Conservation (phyloP, 92 coral and sea anemone species). For the Siderastrea siderea region DNA sequence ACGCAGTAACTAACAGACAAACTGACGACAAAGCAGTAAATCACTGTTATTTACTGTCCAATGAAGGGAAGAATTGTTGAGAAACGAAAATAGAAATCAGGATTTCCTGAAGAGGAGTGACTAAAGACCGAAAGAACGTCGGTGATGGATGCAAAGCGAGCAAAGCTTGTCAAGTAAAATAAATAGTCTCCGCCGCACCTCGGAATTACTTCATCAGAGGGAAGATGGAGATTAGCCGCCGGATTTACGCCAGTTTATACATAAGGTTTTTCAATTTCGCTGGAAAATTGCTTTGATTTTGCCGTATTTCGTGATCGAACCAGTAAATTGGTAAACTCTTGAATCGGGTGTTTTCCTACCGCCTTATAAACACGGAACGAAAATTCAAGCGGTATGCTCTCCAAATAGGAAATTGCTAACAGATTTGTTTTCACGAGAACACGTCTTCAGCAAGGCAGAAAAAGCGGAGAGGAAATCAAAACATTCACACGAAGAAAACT, state of each 20-base stretch:
- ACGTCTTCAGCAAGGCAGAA: background rate
- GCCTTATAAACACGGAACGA: too few relatives aligned
- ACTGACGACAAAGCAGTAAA: background rate
- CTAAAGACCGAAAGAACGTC: background rate
- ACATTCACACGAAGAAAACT: background rate
- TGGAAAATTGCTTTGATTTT: background rate
- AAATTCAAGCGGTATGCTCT: background rate
- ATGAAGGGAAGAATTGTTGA: background rate
- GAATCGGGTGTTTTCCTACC: too few relatives aligned
- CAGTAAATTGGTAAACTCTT: too few relatives aligned
- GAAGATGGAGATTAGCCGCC: background rate
- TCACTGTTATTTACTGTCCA: background rate
- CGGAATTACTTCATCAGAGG: slow-evolving; percentile 9
- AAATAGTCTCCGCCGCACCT: slow-evolving; percentile 28
- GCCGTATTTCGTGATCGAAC: background rate
- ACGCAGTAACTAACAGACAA: background rate
- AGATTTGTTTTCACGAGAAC: background rate
- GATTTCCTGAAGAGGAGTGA: slow-evolving; percentile 7
- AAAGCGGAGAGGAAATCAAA: background rate
- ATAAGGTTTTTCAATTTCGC: background rate
- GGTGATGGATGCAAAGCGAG: background rate
- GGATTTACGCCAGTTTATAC: background rate
- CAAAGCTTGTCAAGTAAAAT: slow-evolving; percentile 8
- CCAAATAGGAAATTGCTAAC: too few relatives aligned
- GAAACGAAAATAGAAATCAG: background rate